A percentile compares a stretch with the other conserved stretches of the same genome.
These are phyloP conservation scores for Drosophila pruinosa DNA, from an alignment of 1,140 invertebrate genomes.

Conservation along the genomic window DNA sequence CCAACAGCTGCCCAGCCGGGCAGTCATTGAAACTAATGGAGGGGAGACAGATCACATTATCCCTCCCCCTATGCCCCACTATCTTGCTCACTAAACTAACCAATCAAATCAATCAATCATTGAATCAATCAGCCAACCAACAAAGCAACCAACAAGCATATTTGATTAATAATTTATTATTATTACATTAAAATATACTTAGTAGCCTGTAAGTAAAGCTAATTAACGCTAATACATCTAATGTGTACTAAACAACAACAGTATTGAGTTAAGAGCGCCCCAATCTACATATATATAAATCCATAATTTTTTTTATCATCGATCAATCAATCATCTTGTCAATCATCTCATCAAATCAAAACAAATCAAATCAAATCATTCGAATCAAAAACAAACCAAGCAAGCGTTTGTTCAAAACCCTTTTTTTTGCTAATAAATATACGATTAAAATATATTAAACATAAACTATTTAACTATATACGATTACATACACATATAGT, in stretches of 20 bases:
- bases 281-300: neutral
- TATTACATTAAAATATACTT: slow-evolving; percentile 81
- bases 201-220: slow-evolving; percentile 76
- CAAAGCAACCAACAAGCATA: slow-evolving; percentile 48
- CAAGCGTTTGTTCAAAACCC: neutral
- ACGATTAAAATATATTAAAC: slow-evolving; percentile 34
- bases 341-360: too few species aligned
- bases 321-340: neutral
- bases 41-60: neutral
- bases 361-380: slow-evolving; percentile 9
- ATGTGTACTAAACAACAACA: slow-evolving; percentile 79
- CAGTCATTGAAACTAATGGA: neutral
- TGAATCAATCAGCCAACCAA: neutral
- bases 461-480: slow-evolving; percentile 26
- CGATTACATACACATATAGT: slow-evolving; percentile 15
- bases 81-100: slow-evolving; percentile 78
- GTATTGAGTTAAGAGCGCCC: slow-evolving; percentile 71
- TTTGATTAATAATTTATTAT: slow-evolving; percentile 81
- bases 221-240: slow-evolving; percentile 75
- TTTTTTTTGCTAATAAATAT: slow-evolving; percentile 67
- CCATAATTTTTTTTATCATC: slow-evolving; percentile 45
- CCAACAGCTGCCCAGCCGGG: slow-evolving; percentile 84
- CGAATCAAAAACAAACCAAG: neutral
- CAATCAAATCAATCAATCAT: too few species aligned
- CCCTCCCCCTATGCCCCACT: slow-evolving; percentile 14